These are phyloP conservation scores for Bombyx mandarina DNA, from an alignment of 1,140 invertebrate genomes.

Conservation along the genomic window DNA sequence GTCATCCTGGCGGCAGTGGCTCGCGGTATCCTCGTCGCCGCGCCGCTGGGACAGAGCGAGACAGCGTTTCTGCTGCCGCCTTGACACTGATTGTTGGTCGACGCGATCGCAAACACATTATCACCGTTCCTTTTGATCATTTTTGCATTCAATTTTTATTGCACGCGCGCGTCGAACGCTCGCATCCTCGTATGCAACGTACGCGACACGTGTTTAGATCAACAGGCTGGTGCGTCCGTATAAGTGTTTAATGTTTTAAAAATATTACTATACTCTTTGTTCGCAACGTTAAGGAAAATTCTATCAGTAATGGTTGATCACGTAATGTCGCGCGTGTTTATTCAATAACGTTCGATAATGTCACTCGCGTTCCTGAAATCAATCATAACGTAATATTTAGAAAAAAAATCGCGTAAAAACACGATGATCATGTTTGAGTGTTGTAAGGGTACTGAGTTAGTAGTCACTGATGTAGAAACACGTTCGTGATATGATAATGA, in stretches of 20 bases:
- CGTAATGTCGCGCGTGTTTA: constrained; percentile 37
- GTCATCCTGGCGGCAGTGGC: constrained; percentile 62
- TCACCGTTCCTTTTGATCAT: constrained; percentile 70
- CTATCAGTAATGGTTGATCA: constrained; percentile 32
- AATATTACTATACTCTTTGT: constrained; percentile 51
- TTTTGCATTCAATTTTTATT: constrained; percentile 63
- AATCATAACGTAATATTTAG: neutral
- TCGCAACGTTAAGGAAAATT: constrained; percentile 56
- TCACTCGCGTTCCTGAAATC: neutral
- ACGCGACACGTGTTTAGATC: constrained; percentile 47
- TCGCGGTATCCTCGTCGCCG: constrained; percentile 55
- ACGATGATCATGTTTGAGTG: constrained; percentile 1
- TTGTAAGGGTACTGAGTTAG: constrained; percentile 31
- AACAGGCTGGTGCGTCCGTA: constrained; percentile 47
- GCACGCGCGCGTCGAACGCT: constrained; percentile 45
- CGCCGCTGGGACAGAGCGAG: constrained; percentile 55
- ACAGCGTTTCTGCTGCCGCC: constrained; percentile 55
- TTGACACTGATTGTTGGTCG: constrained; percentile 66
- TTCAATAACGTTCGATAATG: neutral
- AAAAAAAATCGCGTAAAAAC: neutral
- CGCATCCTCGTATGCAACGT: constrained; percentile 49
- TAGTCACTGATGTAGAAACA: constrained; percentile 22
- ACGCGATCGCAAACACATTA: constrained; percentile 69
- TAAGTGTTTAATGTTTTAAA: constrained; percentile 44
- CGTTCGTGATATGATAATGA: constrained; percentile 64